Evolutionary conservation across 2,888 invertebrate species (phyloP).

Genomic region (Athrips mouffetella): DNA sequence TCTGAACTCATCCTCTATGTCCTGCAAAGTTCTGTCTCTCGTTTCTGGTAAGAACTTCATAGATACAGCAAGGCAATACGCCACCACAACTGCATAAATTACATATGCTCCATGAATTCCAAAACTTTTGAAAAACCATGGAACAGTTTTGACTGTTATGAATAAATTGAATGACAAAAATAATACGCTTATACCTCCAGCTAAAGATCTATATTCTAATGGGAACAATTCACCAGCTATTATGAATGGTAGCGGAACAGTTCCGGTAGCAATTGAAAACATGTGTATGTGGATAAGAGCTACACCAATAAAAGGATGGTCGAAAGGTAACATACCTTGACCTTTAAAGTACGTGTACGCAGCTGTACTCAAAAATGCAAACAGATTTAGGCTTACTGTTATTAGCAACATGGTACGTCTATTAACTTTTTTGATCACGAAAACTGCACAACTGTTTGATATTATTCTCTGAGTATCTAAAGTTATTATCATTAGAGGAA

Average conservation of each 20-base stretch:
- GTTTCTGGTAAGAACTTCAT: conserved; percentile 54
- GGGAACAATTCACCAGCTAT: no score
- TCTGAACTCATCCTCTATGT: no score
- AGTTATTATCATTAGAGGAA: conserved; percentile 49
- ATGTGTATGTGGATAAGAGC: conserved; percentile 60
- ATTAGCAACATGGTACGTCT: conserved; percentile 50
- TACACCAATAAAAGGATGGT: conserved; percentile 45
- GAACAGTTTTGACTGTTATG: conserved; percentile 52
- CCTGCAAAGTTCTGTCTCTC: no score
- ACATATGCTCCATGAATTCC: conserved; percentile 50
- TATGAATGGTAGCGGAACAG: conserved; percentile 81
- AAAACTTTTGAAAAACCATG: conserved; percentile 40
- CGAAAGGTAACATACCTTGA: conserved; percentile 33
- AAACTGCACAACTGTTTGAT: conserved; percentile 49
- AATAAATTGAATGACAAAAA: conserved; percentile 52
- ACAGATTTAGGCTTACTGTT: conserved; percentile 43
- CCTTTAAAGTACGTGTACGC: conserved; percentile 45
- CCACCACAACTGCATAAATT: conserved; percentile 43
- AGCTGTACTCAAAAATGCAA: conserved; percentile 43
- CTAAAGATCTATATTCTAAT: conserved; percentile 78
- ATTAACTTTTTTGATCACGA: conserved; percentile 55
- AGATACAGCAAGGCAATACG: conserved; percentile 45
- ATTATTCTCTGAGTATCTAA: conserved; percentile 55
- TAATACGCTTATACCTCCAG: conserved; percentile 58
- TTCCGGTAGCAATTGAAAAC: conserved; percentile 75